Base-by-base conservation (phyloP, 2,797 vertebrate species). In the Molossus alvarezi region DNA sequence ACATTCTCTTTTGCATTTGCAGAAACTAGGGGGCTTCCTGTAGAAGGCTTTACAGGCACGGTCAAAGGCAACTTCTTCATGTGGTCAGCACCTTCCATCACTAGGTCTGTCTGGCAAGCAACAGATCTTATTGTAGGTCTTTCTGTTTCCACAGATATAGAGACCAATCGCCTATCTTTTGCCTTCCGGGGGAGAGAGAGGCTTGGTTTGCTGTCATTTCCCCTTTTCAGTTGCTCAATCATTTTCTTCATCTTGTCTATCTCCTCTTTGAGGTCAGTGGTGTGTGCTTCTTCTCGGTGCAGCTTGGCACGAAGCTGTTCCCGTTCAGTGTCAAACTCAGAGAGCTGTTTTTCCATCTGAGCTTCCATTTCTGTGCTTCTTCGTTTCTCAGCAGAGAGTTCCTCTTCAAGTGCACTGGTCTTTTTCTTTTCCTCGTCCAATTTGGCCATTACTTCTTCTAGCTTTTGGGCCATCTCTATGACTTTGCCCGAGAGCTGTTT, bases 341-440 rank as follows among this genome's bases (percentile, higher is more conserved):
- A 99, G 97, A 99, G 99, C 96, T 99, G 99, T 96, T 99, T 99
- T 96, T 99, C 99, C 99, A 99, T 99, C 97, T 99, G 99, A 62
- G 99, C 99, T 98, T 99, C 99, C 99, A 99, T 99, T 97, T 99
- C 99, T 2, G 99, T 98, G 95, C 99, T 98, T 11, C 97, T 99
- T 87, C 98, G 99, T 72, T 99, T 99, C 98, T 99, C 99, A 0
- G 96, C 67, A 12, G 98, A 97, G 95, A 99, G 99, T 76, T 99
- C 99, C 82, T 99, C 99, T 97, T 99, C 99, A 79, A 99, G 95
- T 0, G 98, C 98, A 1, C 97, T 97, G 0, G 98, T 98, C 96
- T 98, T 98, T 91, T 98, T 99, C 95, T 98, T 98, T 96, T 99
- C 99, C 97, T 99, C 99, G 75, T 99, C 99, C 89, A 99, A 98